Evolutionary conservation across 2,888 invertebrate genomes (phyloP).

Genomic region (Lissonota sp.): DNA sequence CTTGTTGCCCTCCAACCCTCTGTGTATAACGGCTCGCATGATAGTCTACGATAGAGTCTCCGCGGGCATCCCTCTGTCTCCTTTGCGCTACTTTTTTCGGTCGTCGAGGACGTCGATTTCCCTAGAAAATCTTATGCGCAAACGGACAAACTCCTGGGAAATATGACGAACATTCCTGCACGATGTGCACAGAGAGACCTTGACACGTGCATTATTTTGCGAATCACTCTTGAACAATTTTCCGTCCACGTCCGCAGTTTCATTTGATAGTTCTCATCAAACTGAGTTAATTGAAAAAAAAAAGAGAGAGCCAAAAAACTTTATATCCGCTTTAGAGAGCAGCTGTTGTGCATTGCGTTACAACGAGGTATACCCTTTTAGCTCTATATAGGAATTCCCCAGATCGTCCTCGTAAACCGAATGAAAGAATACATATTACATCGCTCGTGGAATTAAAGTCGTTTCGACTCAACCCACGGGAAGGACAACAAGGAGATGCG

Average conservation of each 20-base stretch:
- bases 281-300: conserved; percentile 22
- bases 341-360: background rate
- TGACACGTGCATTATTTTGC: background rate
- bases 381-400: conserved; percentile 51
- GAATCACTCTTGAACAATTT: conserved; percentile 9
- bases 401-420: conserved; percentile 56
- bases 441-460: conserved; percentile 58
- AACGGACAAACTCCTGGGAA: conserved; percentile 1
- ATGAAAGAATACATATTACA: conserved; percentile 67
- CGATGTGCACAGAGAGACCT: background rate
- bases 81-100: conserved; percentile 29
- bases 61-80: conserved; percentile 34
- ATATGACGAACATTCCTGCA: background rate
- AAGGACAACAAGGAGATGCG: conserved; percentile 15
- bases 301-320: background rate
- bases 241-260: background rate
- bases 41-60: conserved; percentile 13
- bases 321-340: conserved; percentile 1
- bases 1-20: conserved; percentile 41
- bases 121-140: conserved; percentile 41
- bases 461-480: conserved; percentile 49
- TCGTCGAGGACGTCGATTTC: conserved; percentile 30
- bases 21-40: conserved; percentile 15
- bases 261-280: conserved; percentile 9
- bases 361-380: conserved; percentile 18